Base-by-base conservation (phyloP, 2,113 vertebrate species). In the Phycodurus eques region DNA sequence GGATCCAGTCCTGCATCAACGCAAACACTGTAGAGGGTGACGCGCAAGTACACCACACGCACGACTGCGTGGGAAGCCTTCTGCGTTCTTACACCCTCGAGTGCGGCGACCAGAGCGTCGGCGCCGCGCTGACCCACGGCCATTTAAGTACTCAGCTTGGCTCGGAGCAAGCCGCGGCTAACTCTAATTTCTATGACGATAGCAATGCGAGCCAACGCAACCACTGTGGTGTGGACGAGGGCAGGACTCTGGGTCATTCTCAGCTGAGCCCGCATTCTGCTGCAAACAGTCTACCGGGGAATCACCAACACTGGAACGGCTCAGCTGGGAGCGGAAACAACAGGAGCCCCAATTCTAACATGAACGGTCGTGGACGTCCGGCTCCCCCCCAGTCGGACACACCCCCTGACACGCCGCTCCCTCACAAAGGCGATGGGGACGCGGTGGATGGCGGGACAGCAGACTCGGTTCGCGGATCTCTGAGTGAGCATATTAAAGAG, bases 1-100 rank as follows among this genome's bases (percentile, higher is more conserved):
- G 93, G 94, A 94, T 94, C 80, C 94, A 94, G 83, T 92, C 93
- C 10, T 94, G 94, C 49, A 88, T 94, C 64, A 94, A 94, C 66
- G 70, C 88, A 64, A 85, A 90, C 82, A 76, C 77, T 68, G 74
- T 82, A 70, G 84, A 80, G 66, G 90, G 89, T 51, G 83, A 89
- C 61, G 78, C 77, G 51, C 75, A 68, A 68, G 79, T 80, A 62
- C 85, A 89, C 0, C 88, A 89, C 75, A 71, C 78, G 1, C 89
- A 90, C 1, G 94, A 94, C 83, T 94, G 93, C 46, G 90, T 94
- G 86, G 93, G 93, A 62, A 92, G 87, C 79, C 86, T 94, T 62
- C 85, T 94, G 73, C 86, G 86, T 73, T 94, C 93, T 46, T 94
- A 93, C 85, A 90, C 87, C 76, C 78, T 90, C 33, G 91, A 93